Evolutionary conservation across 2,888 invertebrate species (phyloP).

Genomic region (Diarsia brunnea): DNA sequence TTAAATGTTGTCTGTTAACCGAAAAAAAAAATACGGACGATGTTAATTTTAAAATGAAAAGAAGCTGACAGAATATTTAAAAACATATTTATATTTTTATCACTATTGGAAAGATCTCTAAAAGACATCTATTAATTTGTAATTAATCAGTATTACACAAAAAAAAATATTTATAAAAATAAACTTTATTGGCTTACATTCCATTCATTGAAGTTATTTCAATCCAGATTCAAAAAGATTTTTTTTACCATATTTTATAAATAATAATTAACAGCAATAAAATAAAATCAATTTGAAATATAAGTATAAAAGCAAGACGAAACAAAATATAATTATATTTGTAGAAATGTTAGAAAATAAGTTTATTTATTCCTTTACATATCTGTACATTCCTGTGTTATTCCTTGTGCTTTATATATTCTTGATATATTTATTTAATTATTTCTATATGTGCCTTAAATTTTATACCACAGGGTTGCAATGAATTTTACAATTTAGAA

Average conservation of each 20-base stretch:
- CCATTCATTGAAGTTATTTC: conserved; percentile 11
- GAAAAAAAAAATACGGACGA: conserved; percentile 7
- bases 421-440: conserved; percentile 8
- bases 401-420: conserved; percentile 41
- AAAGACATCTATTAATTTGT: conserved; percentile 31
- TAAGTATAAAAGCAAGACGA: neutral
- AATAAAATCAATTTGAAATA: conserved; percentile 6
- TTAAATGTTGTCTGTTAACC: conserved; percentile 42
- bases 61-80: conserved; percentile 2
- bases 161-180: neutral
- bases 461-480: conserved; percentile 38
- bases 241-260: neutral
- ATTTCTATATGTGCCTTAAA: conserved; percentile 30
- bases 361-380: conserved; percentile 51
- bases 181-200: conserved; percentile 44
- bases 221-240: neutral
- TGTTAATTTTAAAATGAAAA: conserved; percentile 15
- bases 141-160: conserved; percentile 63
- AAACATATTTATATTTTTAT: conserved; percentile 23
- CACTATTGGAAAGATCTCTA: conserved; percentile 57
- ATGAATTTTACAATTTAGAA: neutral
- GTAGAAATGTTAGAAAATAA: conserved; percentile 27
- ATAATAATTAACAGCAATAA: neutral
- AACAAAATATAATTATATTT: conserved; percentile 4
- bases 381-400: conserved; percentile 58